Evolutionary conservation across 2,113 vertebrate species (phyloP), one percentile per base, ranked within the genome.

Genomic region (Calypte anna): DNA sequence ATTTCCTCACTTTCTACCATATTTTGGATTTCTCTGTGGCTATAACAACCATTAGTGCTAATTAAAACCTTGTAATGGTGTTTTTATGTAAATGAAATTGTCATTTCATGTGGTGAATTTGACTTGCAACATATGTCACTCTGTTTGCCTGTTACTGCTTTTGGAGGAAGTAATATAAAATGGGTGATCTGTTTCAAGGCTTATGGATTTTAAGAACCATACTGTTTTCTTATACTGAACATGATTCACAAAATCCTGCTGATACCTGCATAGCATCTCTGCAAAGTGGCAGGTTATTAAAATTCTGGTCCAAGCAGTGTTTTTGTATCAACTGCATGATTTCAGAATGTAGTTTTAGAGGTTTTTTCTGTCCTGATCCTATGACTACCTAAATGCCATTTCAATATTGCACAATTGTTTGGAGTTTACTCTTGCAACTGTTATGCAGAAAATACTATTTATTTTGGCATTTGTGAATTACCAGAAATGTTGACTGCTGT

Each of bases 61-160:
- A 94, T 94, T 92, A 95, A 94, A 95, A 70, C 50, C 21, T 73
- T 82, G 33, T 85, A 85, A 87, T 63, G 22, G 9, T 76, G 50
- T 17, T 12, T 94, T 92, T 92, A 92, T 94, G 75, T 73, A 85
- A 92, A 96, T 91, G 43, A 74, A 73, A 73, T 89, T 82, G 50
- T 76, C 11, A 51, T 79, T 73, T 91, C 87, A 18, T 36, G 84
- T 40, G 23, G 78, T 67, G 91, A 91, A 48, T 91, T 85, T 89
- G 90, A 88, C 78, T 82, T 57, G 10, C 43, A 55, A 28, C 67
- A 63, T 92, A 91, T 92, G 84, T 85, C 33, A 30, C 43, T 51
- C 43, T 73, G 33, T 83, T 68, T 86, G 68, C 19, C 30, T 66
- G 10, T 38, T 63, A 28, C 18, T 21, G 3, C 24, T 51, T 69